Base-by-base conservation (phyloP, 2,113 vertebrate genomes). In the Syrrhaptes paradoxus region DNA sequence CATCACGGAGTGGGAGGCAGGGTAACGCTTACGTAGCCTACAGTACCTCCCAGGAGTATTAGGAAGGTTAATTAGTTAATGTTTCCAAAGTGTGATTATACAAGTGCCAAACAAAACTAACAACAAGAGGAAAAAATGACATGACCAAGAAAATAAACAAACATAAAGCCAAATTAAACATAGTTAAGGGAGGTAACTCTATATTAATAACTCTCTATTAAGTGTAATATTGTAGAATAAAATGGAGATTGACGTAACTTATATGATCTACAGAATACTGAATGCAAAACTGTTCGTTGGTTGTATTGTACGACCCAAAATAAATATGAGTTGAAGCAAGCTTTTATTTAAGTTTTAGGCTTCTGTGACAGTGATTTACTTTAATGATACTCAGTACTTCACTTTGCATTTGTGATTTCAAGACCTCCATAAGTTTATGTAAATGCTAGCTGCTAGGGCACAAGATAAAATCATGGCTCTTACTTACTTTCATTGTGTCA, bases 331-430 rank as follows among this genome's bases (percentile, higher is more conserved):
- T n/a, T n/a, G n/a, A n/a, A n/a, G 36, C 61, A 86, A 70, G 49
- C 19, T 87, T 92, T 97, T 95, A 95, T 85, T 96, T 87, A 97
- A 89, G 49, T 93, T 95, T 92, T 79, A 93, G 87, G 25, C 49
- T 85, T 85, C 90, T 83, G 76, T 85, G 94, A 87, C 85, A 85
- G 63, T 93, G 92, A 96, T 97, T 97, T 95, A 94, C 95, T 97
- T 91, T 96, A 97, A 97, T 95, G 91, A 92, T 84, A 84, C 28
- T 3, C 74, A 80, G 58, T 93, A 77, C 65, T 97, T 97, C 89
- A 92, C 85, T 97, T 95, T 87, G 68, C 93, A 96, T 97, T 96
- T 97, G 94, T 97, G 96, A 96, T 97, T 97, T 95, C 95, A 97
- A 95, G 96, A 91, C 80, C 85, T 93, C 91, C 95, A 36, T 75